Evolutionary conservation across 2,113 vertebrate species (phyloP).

Genomic region (Notiomystis cincta): DNA sequence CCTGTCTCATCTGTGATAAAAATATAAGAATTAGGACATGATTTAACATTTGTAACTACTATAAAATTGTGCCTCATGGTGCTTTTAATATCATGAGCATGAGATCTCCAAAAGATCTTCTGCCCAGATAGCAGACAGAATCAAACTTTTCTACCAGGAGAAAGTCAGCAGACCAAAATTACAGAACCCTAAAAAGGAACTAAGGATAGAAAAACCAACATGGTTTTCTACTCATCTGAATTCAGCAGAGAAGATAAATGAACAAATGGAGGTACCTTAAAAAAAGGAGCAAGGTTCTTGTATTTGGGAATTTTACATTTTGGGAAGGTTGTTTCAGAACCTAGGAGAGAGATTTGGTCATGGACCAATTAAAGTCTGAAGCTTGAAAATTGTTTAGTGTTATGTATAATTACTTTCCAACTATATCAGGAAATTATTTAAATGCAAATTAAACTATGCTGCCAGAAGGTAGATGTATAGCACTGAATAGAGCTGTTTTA

Average conservation of each 20-base stretch:
- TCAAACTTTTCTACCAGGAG: not conserved
- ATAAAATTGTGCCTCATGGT: not conserved
- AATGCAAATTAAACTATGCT: constrained; percentile 59
- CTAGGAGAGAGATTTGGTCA: not conserved
- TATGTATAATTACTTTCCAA: constrained; percentile 49
- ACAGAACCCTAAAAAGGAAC: not conserved
- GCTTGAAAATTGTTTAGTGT: constrained; percentile 29
- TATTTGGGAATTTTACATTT: not conserved
- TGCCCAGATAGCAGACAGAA: not conserved
- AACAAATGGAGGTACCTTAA: not conserved
- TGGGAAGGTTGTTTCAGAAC: not conserved
- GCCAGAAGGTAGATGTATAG: constrained; percentile 43
- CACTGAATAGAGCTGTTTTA: constrained; percentile 14
- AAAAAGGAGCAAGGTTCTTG: not conserved
- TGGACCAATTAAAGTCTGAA: constrained; percentile 8
- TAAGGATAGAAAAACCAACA: not conserved
- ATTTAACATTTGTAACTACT: not conserved
- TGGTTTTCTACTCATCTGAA: not conserved
- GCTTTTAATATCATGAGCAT: not conserved
- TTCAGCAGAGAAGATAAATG: not conserved
- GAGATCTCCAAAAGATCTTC: not conserved
- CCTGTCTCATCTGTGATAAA: not conserved
- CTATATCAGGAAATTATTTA: constrained; percentile 48
- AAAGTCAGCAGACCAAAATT: not conserved
- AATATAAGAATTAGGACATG: not conserved